Evolutionary conservation across 2,888 invertebrate genomes (phyloP).

Genomic region (Watsonalla binaria): DNA sequence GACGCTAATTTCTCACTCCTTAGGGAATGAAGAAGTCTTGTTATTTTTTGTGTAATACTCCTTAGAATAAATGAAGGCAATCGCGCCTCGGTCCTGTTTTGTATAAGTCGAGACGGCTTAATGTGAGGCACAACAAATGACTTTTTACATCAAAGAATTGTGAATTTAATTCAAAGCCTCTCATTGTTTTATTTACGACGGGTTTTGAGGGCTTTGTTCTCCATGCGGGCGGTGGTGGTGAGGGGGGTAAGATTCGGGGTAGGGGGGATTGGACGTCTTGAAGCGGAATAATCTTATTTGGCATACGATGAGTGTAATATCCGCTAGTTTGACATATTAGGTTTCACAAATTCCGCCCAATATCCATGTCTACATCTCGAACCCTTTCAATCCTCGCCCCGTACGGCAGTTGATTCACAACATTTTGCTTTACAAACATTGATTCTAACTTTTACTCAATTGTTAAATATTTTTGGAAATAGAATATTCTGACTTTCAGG

Average conservation of each 20-base stretch:
- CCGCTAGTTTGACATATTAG: too few relatives aligned
- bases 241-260: background rate
- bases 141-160: conserved; percentile 31
- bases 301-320: background rate
- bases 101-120: conserved; percentile 28
- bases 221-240: conserved; percentile 2
- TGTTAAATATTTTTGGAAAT: too few relatives aligned
- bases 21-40: conserved; percentile 8
- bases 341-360: too few relatives aligned
- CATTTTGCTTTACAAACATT: too few relatives aligned
- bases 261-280: background rate
- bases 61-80: conserved; percentile 45
- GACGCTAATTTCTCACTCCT: conserved; percentile 9
- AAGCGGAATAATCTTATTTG: background rate
- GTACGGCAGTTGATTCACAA: too few relatives aligned
- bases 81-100: conserved; percentile 31
- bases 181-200: conserved; percentile 20
- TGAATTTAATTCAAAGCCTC: conserved; percentile 21
- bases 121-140: conserved; percentile 32
- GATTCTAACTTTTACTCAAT: too few relatives aligned
- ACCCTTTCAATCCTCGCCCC: too few relatives aligned
- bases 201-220: conserved; percentile 21
- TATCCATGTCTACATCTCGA: too few relatives aligned
- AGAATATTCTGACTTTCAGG: too few relatives aligned
- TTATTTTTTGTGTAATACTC: conserved; percentile 25